Percentiles rank a stretch among this genome's conserved stretches.
Evolutionary conservation across 2,113 vertebrate genomes (phyloP).

Genomic region (Chiloscyllium plagiosum): DNA sequence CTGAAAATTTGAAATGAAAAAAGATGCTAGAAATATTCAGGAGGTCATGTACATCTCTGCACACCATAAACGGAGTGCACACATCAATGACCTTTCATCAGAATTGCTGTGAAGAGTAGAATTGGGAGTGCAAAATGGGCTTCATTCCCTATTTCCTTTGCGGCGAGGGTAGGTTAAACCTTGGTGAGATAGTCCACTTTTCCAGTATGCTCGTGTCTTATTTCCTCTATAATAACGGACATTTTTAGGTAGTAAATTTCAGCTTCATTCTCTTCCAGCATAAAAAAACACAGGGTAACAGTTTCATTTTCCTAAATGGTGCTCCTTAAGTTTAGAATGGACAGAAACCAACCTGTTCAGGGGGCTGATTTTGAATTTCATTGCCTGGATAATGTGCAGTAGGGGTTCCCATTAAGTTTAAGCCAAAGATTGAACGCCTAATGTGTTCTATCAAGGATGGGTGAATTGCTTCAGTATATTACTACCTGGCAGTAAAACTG

Average conservation of each 20-base stretch:
- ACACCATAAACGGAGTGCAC: neutral
- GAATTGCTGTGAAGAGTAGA: neutral
- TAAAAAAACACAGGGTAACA: neutral
- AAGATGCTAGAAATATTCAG: too few species aligned
- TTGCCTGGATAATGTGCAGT: neutral
- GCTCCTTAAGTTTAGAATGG: neutral
- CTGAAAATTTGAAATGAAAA: too few species aligned
- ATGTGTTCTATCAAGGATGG: neutral
- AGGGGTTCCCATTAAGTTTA: neutral
- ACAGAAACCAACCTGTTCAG: neutral
- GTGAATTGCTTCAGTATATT: neutral
- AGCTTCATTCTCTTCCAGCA: neutral
- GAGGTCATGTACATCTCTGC: neutral
- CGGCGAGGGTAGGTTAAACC: neutral
- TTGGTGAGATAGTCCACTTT: neutral
- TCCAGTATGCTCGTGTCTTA: neutral
- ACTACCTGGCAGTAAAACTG: neutral
- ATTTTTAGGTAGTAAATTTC: neutral
- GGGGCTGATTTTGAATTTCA: neutral
- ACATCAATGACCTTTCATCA: neutral
- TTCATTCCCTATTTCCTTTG: neutral
- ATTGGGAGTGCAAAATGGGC: neutral
- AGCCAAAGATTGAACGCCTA: too few species aligned
- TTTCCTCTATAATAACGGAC: neutral
- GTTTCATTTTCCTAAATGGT: neutral